phyloP scores from a whole-genome alignment of 2,888 invertebrate species.

The Spicauda simplicius region DNA sequence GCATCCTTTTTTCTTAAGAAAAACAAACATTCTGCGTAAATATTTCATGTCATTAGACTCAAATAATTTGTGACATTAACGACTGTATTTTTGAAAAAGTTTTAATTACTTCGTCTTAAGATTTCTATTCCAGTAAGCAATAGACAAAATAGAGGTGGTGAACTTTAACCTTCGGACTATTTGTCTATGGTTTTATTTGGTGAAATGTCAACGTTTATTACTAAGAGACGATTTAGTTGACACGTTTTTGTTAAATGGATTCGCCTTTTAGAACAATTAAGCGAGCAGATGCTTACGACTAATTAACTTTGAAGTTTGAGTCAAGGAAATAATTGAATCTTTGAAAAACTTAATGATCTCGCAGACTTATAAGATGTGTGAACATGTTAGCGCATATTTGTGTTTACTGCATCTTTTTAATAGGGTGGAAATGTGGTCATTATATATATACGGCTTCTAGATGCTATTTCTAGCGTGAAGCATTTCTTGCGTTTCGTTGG shows the following conservation, averaged over 20 bases:
- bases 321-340: constrained; percentile 27
- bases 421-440: no score
- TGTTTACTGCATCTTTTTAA: neutral
- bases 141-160: constrained; percentile 40
- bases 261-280: constrained; percentile 39
- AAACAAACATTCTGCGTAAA: constrained; percentile 60
- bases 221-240: constrained; percentile 51
- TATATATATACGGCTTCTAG: no score
- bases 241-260: constrained; percentile 45
- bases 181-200: constrained; percentile 66
- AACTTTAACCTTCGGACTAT: constrained; percentile 62
- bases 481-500: no score
- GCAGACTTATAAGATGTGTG: constrained; percentile 8
- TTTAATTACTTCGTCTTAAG: constrained; percentile 44
- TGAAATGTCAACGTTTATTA: constrained; percentile 64
- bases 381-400: neutral
- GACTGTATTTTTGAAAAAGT: neutral
- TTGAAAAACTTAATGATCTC: constrained; percentile 27
- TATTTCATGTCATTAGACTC: constrained; percentile 68
- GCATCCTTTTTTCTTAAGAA: constrained; percentile 31
- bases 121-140: constrained; percentile 10
- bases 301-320: constrained; percentile 27
- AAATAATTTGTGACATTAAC: constrained; percentile 41
- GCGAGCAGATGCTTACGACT: constrained; percentile 29
- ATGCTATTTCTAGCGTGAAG: no score